phyloP scores from a whole-genome alignment of 2,888 invertebrate genomes.

The Tromatobia lineatoria region DNA sequence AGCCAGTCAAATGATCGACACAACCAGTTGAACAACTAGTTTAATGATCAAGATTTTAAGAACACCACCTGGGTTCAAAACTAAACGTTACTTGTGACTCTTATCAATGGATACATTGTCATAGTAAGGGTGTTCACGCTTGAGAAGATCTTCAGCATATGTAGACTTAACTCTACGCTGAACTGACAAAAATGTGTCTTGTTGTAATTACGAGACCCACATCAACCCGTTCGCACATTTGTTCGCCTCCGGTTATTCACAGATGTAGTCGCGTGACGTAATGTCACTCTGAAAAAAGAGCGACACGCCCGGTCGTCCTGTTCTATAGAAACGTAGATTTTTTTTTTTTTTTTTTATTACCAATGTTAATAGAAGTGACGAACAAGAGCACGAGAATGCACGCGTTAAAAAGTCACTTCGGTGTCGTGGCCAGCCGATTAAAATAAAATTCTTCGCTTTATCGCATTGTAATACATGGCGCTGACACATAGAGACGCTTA shows the following conservation, averaged over 20 bases:
- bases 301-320: conserved; percentile 56
- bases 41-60: no score
- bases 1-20: no score
- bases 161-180: not conserved
- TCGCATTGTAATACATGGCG: conserved; percentile 11
- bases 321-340: conserved; percentile 14
- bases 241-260: conserved; percentile 29
- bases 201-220: conserved; percentile 4
- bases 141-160: conserved; percentile 14
- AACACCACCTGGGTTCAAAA: not conserved
- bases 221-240: conserved; percentile 36
- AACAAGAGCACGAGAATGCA: conserved; percentile 40
- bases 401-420: conserved; percentile 41
- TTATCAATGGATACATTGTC: conserved; percentile 1
- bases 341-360: conserved; percentile 13
- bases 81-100: not conserved
- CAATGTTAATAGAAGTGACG: conserved; percentile 28
- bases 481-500: conserved; percentile 6
- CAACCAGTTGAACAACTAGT: no score
- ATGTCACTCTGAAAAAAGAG: conserved; percentile 36
- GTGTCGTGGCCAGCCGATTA: conserved; percentile 35
- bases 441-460: conserved; percentile 38
- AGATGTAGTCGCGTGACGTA: conserved; percentile 28
- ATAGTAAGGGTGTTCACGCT: conserved; percentile 17
- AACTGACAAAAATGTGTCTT: conserved; percentile 25